These are phyloP conservation scores for Leptinotarsa lineolata DNA, from an alignment of 1,140 invertebrate species.

Conservation along the genomic window DNA sequence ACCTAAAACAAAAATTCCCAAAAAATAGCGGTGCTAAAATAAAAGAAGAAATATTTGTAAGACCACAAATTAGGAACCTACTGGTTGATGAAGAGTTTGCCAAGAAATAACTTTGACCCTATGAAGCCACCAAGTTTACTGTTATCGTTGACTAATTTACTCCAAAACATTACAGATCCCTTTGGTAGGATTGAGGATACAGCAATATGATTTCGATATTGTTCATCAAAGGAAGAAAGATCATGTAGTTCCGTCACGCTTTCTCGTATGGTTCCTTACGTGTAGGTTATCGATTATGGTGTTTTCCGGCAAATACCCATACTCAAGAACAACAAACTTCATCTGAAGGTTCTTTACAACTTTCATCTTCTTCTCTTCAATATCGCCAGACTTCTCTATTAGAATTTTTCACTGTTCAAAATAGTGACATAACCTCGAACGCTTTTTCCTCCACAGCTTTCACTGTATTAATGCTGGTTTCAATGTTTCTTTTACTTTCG, in stretches of 20 bases:
- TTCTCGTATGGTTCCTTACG: too few species aligned
- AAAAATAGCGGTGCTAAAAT: too few species aligned
- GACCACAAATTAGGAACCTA: too few species aligned
- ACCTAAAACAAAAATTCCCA: too few species aligned
- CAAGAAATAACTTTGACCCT: not conserved
- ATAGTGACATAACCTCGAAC: too few species aligned
- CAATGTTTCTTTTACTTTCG: too few species aligned
- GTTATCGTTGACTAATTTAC: not conserved
- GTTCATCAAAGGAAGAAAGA: not conserved
- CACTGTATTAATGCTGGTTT: too few species aligned
- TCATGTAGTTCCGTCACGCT: not conserved
- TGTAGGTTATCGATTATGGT: not conserved
- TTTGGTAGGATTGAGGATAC: not conserved
- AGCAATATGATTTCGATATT: not conserved
- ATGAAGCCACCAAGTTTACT: not conserved
- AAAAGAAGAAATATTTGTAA: too few species aligned
- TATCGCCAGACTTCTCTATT: too few species aligned
- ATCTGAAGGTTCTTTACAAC: not conserved
- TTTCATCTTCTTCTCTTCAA: too few species aligned
- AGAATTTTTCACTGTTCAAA: too few species aligned
- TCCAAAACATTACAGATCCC: not conserved
- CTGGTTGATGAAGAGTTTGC: not conserved
- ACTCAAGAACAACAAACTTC: conserved; percentile 12
- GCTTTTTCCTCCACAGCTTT: too few species aligned
- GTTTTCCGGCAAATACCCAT: conserved; percentile 18